Evolutionary conservation across 2,797 vertebrate species (phyloP).

Genomic region (Parauchenoglanis ngamensis): DNA sequence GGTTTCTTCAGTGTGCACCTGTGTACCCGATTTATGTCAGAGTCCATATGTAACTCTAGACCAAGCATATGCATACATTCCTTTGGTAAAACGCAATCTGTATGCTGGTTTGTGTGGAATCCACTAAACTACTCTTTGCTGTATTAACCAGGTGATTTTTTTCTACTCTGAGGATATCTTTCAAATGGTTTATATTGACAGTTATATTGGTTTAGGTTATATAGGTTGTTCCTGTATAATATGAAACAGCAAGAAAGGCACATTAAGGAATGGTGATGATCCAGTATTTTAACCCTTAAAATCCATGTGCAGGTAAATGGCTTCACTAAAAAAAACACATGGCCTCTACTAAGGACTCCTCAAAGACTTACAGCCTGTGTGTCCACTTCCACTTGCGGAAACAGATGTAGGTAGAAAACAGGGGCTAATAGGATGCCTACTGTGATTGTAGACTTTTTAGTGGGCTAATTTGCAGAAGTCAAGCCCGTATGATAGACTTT

Average conservation of each 20-base stretch:
- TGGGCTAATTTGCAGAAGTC: slow-evolving; percentile 18
- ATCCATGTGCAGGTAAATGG: background rate
- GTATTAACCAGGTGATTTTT: slow-evolving; percentile 25
- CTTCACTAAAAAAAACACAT: slow-evolving; percentile 34
- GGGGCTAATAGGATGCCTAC: slow-evolving; percentile 72
- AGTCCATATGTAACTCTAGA: slow-evolving; percentile 52
- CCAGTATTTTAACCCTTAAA: background rate
- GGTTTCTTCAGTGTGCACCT: slow-evolving; percentile 51
- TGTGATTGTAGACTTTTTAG: slow-evolving; percentile 58
- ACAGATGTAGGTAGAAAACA: slow-evolving; percentile 72
- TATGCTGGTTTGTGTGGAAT: slow-evolving; percentile 40
- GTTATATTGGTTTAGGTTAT: background rate
- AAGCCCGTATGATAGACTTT: slow-evolving; percentile 27
- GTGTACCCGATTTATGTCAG: slow-evolving; percentile 48
- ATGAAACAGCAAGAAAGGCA: background rate
- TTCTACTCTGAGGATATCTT: background rate
- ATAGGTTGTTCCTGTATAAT: background rate
- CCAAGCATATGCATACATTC: slow-evolving; percentile 48
- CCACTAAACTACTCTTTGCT: slow-evolving; percentile 40
- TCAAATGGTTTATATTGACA: background rate
- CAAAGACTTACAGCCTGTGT: slow-evolving; percentile 4
- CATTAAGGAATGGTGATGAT: background rate
- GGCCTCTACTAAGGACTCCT: slow-evolving; percentile 14
- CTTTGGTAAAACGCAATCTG: slow-evolving; percentile 42
- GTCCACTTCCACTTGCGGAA: slow-evolving; percentile 58